Evolutionary conservation across 2,113 vertebrate genomes (phyloP), one percentile per base, ranked within the genome.

Genomic region (Fulica atra): DNA sequence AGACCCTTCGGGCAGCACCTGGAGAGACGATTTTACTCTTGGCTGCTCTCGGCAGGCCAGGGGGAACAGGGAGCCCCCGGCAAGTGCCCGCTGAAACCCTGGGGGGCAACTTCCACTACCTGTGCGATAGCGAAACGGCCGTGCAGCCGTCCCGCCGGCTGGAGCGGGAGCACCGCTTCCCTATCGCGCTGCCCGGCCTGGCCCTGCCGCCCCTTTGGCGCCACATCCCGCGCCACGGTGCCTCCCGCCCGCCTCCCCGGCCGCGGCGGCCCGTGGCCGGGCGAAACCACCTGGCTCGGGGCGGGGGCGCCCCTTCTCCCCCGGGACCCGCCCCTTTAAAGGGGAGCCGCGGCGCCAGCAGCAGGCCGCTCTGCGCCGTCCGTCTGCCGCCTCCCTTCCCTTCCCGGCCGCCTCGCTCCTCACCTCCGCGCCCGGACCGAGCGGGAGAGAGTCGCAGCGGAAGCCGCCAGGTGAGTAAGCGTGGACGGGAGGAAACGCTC

Each of bases 201-300:
- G 11, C 50, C 24, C 50, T 13, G 23, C 51, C 51, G 51, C 25
- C 21, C 48, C 48, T 50, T 23, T 23, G 48, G 51, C 51, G 51
- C 25, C 51, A 53, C 25, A 13, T 51, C 51, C 29, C 57, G 10
- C 24, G 21, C 13, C 44, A 7, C 44, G 7, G 44, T 6, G 23
- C 33, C 44, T 24, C 16, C 29, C 25, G 5, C 4, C 7, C 9
- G 16, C 42, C 44, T 18, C 29, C 53, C 29, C 53, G 16, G 51
- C 38, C 4, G 10, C 42, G 3, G 16, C n/a, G 16, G 35, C 60
- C 33, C 83, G 51, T n/a, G 2, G 36, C 81, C 20, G 87, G 91
- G 69, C 69, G 79, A 84, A 93, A 85, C 88, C 91, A 93, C 91
- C 91, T 81, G 91, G 79, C 83, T 29, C n/a, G 53, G 73, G 91